These are phyloP conservation scores for Adelosebastes latens DNA, from an alignment of 2,797 vertebrate genomes.

Conservation along the genomic window DNA sequence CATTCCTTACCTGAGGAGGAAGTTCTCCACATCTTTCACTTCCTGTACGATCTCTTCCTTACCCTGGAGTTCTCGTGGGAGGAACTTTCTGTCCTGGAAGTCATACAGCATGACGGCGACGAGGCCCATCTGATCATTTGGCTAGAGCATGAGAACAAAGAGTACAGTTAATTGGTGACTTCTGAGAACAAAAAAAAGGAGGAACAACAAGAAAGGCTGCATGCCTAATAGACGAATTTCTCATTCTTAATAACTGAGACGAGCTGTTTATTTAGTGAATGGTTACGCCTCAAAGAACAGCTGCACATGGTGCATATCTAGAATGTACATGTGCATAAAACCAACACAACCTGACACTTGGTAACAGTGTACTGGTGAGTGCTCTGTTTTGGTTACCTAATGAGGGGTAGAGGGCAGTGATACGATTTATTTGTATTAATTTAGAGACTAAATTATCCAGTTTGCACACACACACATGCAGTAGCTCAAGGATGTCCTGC, in stretches of 20 bases:
- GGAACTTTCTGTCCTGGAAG: conserved; percentile 90
- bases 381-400: neutral
- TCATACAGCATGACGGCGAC: conserved; percentile 91
- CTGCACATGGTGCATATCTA: neutral
- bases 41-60: conserved; percentile 79
- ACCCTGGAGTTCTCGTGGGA: conserved; percentile 64
- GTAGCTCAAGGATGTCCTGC: conserved; percentile 36
- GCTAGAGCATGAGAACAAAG: conserved; percentile 68
- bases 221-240: neutral
- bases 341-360: neutral
- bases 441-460: conserved; percentile 2
- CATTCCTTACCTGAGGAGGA: conserved; percentile 81
- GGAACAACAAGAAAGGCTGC: neutral
- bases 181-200: neutral
- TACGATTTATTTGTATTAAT: conserved; percentile 23
- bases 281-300: neutral
- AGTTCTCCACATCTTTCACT: conserved; percentile 85
- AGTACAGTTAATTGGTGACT: neutral
- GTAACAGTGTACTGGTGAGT: neutral
- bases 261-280: neutral
- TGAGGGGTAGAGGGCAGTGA: conserved; percentile 10
- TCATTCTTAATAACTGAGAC: neutral
- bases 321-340: neutral
- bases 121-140: conserved; percentile 86
- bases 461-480: conserved; percentile 18